These are phyloP conservation scores for Drosophila sp. DNA, from an alignment of 1,140 invertebrate genomes.

Conservation along the genomic window DNA sequence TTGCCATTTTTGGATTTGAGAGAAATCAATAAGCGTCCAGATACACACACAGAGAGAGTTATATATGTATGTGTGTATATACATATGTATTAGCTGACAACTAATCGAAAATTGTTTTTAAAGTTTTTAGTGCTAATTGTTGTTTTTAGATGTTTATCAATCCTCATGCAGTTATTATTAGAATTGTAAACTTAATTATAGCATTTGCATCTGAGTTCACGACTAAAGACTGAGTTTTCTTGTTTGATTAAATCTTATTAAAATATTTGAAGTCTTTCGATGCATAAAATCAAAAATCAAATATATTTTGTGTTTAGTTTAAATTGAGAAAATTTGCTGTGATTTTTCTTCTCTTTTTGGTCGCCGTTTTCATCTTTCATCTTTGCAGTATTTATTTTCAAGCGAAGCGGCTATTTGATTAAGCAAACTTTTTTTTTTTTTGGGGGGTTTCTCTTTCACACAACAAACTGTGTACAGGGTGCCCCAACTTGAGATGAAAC, in stretches of 20 bases:
- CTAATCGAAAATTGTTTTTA: no score
- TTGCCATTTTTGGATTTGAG: slow-evolving; percentile 6
- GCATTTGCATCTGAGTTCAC: no score
- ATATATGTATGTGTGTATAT: neutral
- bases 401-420: neutral
- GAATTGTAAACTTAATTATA: no score
- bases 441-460: neutral
- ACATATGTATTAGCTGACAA: neutral
- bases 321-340: neutral
- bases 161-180: no score
- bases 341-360: neutral
- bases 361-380: slow-evolving; percentile 2
- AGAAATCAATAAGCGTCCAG: neutral
- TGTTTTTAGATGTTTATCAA: no score
- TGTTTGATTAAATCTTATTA: no score
- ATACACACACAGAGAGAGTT: neutral
- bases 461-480: slow-evolving; percentile 3
- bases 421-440: neutral
- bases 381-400: slow-evolving; percentile 3
- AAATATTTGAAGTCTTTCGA: no score
- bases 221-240: no score
- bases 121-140: no score
- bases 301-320: neutral
- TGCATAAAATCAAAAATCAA: no score
- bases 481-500: neutral